Base-by-base conservation (phyloP, 2,113 vertebrate species). In the Ameiurus melas region DNA sequence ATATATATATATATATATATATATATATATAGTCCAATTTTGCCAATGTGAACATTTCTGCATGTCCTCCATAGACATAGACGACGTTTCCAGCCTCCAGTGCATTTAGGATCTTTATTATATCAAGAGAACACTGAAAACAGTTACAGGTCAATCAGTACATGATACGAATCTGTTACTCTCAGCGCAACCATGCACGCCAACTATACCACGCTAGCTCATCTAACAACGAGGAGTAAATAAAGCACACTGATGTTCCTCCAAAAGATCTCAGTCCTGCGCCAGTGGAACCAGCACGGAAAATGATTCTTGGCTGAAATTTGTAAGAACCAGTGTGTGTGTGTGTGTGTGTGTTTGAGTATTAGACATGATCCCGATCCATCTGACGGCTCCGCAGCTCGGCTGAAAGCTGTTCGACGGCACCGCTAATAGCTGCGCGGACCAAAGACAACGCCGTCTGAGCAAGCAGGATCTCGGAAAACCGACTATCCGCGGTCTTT, bases 401-500 rank as follows among this genome's bases (percentile, higher is more conserved):
- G 30, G 79, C 81, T 71, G 57, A 87, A 78, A 94, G 86, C 90
- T 93, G 92, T 64, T 93, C 89, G 71, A 94, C 73, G 0, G 93
- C 93, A 0, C 91, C 90, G 5, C 51, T 88, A 68, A 94, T 62
- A 17, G 93, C 92, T 27, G 90, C 84, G 70, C 55, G 91, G 66
- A 94, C 93, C 89, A 94, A 83, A 13, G 88, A 91, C 82, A 77
- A 53, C 14, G 92, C 93, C 0, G 85, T 89, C 89, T 92, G 93
- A 13, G 91, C 70, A 36, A 94, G 91, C 66, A 89, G 64, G 53
- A 13, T 88, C 90, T 94, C 91, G 19, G 84, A 81, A 79, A 71
- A 43, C 19, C 12, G 71, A 16, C 66, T 30, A 5, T 87, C 85
- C 3, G 47, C 25, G 70, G 73, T 10, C 39, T 87, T 70, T 39